A percentile compares a stretch with the other conserved stretches of the same genome.
Evolutionary conservation across 2,888 invertebrate species (phyloP).

Genomic region (Liopterus haemorrhoidalis): DNA sequence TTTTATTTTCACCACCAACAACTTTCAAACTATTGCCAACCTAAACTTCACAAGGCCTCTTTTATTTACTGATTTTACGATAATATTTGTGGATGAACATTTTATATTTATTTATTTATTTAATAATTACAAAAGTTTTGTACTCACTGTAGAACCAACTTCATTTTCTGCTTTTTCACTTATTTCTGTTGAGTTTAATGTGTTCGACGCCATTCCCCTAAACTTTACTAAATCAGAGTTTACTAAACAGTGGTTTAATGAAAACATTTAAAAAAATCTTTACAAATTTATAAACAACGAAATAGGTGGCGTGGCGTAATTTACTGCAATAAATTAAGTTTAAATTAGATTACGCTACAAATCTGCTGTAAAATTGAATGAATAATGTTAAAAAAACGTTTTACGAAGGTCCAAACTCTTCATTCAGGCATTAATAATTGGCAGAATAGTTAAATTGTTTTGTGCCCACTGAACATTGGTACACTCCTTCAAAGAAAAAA

Average conservation of each 20-base stretch:
- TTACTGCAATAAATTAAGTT: too few relatives aligned
- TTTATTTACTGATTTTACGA: slow-evolving; percentile 3
- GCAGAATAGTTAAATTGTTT: too few relatives aligned
- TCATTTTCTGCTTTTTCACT: slow-evolving; percentile 32
- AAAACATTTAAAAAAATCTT: neutral
- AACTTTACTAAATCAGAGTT: slow-evolving; percentile 13
- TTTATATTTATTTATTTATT: slow-evolving; percentile 1
- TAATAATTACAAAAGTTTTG: slow-evolving; percentile 1
- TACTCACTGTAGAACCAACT: slow-evolving; percentile 31
- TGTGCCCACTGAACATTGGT: too few relatives aligned
- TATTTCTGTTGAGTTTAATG: slow-evolving; percentile 29
- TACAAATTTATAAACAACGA: neutral
- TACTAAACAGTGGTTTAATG: slow-evolving; percentile 12
- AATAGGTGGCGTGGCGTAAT: neutral
- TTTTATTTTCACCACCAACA: slow-evolving; percentile 13
- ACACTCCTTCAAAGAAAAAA: too few relatives aligned
- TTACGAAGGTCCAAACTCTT: too few relatives aligned
- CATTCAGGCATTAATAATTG: too few relatives aligned
- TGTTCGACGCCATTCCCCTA: slow-evolving; percentile 32
- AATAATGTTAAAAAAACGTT: too few relatives aligned
- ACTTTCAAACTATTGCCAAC: slow-evolving; percentile 14
- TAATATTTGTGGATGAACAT: neutral
- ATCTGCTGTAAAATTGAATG: too few relatives aligned
- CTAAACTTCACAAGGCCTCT: slow-evolving; percentile 6
- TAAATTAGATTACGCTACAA: too few relatives aligned